Conservation (phyloP, 1,140 invertebrate genomes). For the Mercenaria mercenaria region DNA sequence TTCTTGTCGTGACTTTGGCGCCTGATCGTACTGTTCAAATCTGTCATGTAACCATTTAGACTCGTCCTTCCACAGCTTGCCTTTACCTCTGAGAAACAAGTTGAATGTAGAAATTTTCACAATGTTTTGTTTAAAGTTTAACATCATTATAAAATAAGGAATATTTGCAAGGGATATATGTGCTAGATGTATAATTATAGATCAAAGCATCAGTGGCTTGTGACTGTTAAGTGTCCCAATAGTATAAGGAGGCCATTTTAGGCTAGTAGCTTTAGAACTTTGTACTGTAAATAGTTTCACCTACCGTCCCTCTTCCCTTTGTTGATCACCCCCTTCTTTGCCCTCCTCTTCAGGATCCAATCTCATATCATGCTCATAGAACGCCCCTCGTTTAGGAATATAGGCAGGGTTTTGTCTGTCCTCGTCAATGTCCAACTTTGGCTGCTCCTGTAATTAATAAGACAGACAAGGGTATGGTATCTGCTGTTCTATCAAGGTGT, state of each 20-base stretch:
- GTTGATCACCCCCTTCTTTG: constrained; percentile 19
- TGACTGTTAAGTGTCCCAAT: too few relatives aligned
- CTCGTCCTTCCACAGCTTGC: constrained; percentile 88
- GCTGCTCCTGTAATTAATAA: constrained; percentile 79
- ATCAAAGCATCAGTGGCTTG: too few relatives aligned
- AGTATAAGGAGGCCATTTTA: too few relatives aligned
- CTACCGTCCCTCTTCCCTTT: constrained; percentile 68
- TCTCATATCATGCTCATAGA: constrained; percentile 95
- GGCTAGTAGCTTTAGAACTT: too few relatives aligned
- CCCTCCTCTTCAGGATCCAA: constrained; percentile 88
- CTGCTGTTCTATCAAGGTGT: not conserved
- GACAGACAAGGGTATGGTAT: not conserved
- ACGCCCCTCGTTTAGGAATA: constrained; percentile 97
- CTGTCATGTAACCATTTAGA: constrained; percentile 96
- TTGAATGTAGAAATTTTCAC: too few relatives aligned
- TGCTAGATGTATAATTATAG: too few relatives aligned
- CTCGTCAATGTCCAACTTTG: constrained; percentile 94
- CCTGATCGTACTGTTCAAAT: constrained; percentile 93
- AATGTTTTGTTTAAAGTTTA: too few relatives aligned
- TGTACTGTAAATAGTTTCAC: too few relatives aligned
- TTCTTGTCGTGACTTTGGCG: constrained; percentile 95
- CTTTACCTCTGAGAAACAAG: constrained; percentile 83
- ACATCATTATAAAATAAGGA: too few relatives aligned
- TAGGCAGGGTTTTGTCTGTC: constrained; percentile 98
- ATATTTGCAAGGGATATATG: too few relatives aligned